Evolutionary conservation across 2,113 vertebrate genomes (phyloP), one percentile per base, ranked within the genome.

Genomic region (Pampusana beccarii): DNA sequence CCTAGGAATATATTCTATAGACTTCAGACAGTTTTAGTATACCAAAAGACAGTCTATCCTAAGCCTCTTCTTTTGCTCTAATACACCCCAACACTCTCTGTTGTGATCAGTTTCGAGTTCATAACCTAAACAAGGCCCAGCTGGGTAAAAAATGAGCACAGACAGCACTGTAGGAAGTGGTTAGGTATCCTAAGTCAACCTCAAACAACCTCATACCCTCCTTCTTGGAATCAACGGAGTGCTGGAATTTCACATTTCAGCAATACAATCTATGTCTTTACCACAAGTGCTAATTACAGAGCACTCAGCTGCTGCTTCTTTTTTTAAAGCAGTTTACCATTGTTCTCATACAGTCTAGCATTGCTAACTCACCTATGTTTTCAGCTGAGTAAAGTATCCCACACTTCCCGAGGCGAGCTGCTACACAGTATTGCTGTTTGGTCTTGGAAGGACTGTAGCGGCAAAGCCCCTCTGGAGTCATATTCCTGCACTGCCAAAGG

Each of bases 281-380:
- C 72, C 57, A 51, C 44, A 90, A 90, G 19, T 19, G 54, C 60
- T 67, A 57, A 88, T 65, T 95, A 88, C 0, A 88, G 42, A 75
- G 5, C 78, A 26, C 38, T 86, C 80, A 64, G 31, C 28, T 62
- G 31, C 51, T 80, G 1, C 18, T 75, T 67, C n/a, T 80, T 48
- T 65, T 86, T 71, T 60, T 13, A 82, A 66, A 74, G 40, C 15
- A 69, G 81, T 74, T 73, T 46, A 75, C 16, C 10, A 8, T 24
- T 56, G 34, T 60, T 84, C 53, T 82, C n/a, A 58, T 13, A 57
- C 23, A 67, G 53, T 42, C 60, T 38, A 75, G 6, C 9, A 13
- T 48, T 67, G 16, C 78, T 34, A 88, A 93, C 96, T 96, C 93
- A 95, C 88, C 95, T 90, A 77, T 31, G 51, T 77, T 74, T 90